A percentile compares a stretch with the other conserved stretches of the same genome.
phyloP scores from a whole-genome alignment of 2,797 vertebrate species.

The Muraenolepis orangiensis region DNA sequence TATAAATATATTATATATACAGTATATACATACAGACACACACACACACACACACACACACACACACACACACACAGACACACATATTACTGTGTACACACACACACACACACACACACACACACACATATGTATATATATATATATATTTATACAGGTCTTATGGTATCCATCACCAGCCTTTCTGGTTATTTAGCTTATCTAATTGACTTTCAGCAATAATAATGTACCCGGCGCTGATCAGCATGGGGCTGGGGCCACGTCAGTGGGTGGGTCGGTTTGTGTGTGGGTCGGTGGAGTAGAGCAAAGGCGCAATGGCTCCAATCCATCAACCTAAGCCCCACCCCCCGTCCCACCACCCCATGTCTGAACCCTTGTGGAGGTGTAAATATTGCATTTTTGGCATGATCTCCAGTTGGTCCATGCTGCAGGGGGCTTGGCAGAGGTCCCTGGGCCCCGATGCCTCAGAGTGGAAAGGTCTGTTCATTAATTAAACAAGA shows the following conservation, averaged over 20 bases:
- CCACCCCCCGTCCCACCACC: neutral
- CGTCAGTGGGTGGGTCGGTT: neutral
- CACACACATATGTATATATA: too few relatives aligned
- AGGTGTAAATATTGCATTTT: slow-evolving; percentile 53
- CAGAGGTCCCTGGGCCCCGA: neutral
- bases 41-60: too few relatives aligned
- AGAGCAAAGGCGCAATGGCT: slow-evolving; percentile 32
- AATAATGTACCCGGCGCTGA: slow-evolving; percentile 33
- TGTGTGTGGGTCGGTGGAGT: neutral
- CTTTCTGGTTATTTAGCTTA: too few relatives aligned
- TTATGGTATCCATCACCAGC: neutral
- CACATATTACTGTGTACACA: too few relatives aligned
- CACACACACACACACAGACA: too few relatives aligned
- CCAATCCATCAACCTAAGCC: slow-evolving; percentile 60
- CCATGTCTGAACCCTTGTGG: slow-evolving; percentile 36
- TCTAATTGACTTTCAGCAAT: too few relatives aligned
- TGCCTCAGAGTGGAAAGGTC: neutral
- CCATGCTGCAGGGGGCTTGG: slow-evolving; percentile 9
- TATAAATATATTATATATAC: too few relatives aligned
- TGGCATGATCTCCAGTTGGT: slow-evolving; percentile 28
- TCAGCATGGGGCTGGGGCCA: slow-evolving; percentile 29
- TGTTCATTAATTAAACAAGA: neutral
- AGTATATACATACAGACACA: too few relatives aligned
- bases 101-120: too few relatives aligned
- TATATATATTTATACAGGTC: too few relatives aligned